Evolutionary conservation across 92 coral and sea anemone genomes (phyloP), one percentile per base, ranked within the genome.

Genomic region (Zoanthus sociatus): DNA sequence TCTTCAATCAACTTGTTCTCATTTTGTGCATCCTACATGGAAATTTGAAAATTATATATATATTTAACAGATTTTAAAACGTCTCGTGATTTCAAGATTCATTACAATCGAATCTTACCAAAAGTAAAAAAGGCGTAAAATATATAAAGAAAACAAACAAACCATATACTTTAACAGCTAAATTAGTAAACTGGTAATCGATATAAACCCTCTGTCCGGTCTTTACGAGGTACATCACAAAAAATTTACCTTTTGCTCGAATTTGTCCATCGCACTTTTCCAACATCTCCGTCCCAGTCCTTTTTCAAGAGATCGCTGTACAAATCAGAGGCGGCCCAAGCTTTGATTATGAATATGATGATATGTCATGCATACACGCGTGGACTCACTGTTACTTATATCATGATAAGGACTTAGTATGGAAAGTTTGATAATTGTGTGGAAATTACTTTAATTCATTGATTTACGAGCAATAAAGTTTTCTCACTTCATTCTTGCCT

Each of bases 1-100:
- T 90, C 95, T 13, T 73, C 83, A 81, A 92, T 90, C 21, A 77
- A 60, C 76, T 78, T 67, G 45, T 73, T 90, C 50, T 94, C 94
- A 16, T 81, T n/a, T 17, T 83, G 91, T 66, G 42, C 82, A 26
- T 73, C 88, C 96, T 94, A 89, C 21, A 67, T 89, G 18, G 9
- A 82, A 31, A 87, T 33, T 58, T 48, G 50, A 53, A 5, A 88
- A 33, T 33, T 3, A 60, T 72, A 44, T 47, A 63, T 61, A n/a
- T n/a, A n/a, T n/a, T n/a, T 9, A 56, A 75, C 75, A 3, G 18
- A 30, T 50, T 50, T 15, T 3, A 18, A 76, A 6, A 77, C 11
- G 54, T n/a, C 13, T 69, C 16, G 9, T 4, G 30, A 11, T 33
- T 69, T 33, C 3, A 31, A 69, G 42, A 9, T 69, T 69, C 33